Conservation (phyloP, 2,797 vertebrate genomes). For the Mus spretus region DNA sequence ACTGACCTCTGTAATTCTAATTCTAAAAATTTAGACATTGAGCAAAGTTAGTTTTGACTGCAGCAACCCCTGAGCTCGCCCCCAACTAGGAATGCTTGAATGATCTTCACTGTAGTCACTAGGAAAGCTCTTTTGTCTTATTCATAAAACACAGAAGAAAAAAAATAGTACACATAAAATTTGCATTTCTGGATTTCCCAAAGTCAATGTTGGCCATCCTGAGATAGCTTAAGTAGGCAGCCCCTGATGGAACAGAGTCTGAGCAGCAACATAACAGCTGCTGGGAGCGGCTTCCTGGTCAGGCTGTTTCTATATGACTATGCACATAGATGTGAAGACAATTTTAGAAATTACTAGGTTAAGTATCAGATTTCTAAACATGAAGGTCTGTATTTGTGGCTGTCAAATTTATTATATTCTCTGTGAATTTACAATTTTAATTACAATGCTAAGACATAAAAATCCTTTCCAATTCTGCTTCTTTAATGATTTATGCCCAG, state of each 20-base stretch:
- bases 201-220: not conserved
- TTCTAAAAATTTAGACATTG: conserved; percentile 37
- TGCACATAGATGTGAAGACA: conserved; percentile 18
- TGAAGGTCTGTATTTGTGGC: not conserved
- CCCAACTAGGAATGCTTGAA: conserved; percentile 31
- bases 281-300: not conserved
- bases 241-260: not conserved
- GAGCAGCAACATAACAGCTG: not conserved
- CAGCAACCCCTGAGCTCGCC: not conserved
- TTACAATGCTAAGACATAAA: conserved; percentile 32
- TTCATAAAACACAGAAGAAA: conserved; percentile 40
- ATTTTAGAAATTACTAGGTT: conserved; percentile 56
- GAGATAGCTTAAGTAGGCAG: not conserved
- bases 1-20: conserved; percentile 5
- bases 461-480: conserved; percentile 31
- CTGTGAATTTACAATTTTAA: conserved; percentile 38
- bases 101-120: not conserved
- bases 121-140: conserved; percentile 30
- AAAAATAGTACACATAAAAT: conserved; percentile 42
- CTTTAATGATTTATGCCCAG: conserved; percentile 35
- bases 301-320: not conserved
- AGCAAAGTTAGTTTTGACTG: conserved; percentile 26
- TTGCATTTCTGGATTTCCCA: not conserved
- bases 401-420: conserved; percentile 29
- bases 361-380: conserved; percentile 54